Percentiles rank a stretch among this genome's conserved stretches.
Evolutionary conservation across 2,888 invertebrate genomes (phyloP).

Genomic region (Graphium colonna): DNA sequence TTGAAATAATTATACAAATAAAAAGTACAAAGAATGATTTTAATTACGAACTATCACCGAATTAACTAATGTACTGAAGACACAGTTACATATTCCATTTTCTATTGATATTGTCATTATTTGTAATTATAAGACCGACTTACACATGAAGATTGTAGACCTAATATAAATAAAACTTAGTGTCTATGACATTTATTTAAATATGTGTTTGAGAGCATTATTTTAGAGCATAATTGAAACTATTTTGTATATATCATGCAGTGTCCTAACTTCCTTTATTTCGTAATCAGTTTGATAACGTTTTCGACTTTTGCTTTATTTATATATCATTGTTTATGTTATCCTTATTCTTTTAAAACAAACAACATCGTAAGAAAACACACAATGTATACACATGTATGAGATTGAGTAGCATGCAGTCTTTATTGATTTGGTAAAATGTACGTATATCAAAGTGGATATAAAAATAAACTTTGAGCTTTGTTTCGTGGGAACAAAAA

Average conservation of each 20-base stretch:
- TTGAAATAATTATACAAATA: too few relatives aligned
- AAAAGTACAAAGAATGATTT: slow-evolving; percentile 18
- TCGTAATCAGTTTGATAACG: slow-evolving; percentile 16
- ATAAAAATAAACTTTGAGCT: slow-evolving; percentile 32
- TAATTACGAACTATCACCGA: slow-evolving; percentile 23
- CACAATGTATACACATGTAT: slow-evolving; percentile 27
- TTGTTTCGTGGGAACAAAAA: slow-evolving; percentile 15
- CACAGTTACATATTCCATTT: slow-evolving; percentile 28
- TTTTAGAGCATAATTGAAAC: slow-evolving; percentile 38
- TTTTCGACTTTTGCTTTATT: not conserved
- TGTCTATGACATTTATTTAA: slow-evolving; percentile 37
- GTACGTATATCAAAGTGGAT: slow-evolving; percentile 28
- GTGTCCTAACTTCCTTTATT: slow-evolving; percentile 31
- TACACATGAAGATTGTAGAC: slow-evolving; percentile 38
- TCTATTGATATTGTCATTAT: slow-evolving; percentile 41
- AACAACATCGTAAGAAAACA: slow-evolving; percentile 17
- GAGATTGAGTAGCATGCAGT: slow-evolving; percentile 41
- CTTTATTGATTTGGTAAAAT: slow-evolving; percentile 42
- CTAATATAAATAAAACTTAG: slow-evolving; percentile 46
- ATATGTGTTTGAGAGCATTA: slow-evolving; percentile 33
- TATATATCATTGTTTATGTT: slow-evolving; percentile 1
- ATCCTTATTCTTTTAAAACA: not conserved
- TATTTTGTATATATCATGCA: slow-evolving; percentile 36
- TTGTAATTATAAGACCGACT: slow-evolving; percentile 42
- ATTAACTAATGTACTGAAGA: slow-evolving; percentile 27